Conservation (phyloP, 2,888 invertebrate genomes). For the Acanthoscelides obtectus region DNA sequence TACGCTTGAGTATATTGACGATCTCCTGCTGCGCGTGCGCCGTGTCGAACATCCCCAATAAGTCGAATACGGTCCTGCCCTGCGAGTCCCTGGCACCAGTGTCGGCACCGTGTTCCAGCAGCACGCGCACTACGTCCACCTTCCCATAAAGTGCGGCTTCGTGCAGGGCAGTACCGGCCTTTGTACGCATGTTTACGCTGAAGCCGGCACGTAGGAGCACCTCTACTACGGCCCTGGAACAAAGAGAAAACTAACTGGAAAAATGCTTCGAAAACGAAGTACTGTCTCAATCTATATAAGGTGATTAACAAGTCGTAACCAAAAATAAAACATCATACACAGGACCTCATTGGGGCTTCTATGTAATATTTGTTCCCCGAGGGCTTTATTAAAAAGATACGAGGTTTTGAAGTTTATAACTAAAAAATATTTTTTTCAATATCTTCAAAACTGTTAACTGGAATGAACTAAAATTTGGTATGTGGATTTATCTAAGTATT, state of each 20-base stretch:
- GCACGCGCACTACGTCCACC: constrained; percentile 76
- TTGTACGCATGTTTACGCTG: constrained; percentile 81
- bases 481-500: no score
- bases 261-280: no score
- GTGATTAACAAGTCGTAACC: no score
- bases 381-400: no score
- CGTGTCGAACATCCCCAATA: constrained; percentile 78
- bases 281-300: no score
- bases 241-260: constrained; percentile 7
- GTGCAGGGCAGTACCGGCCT: constrained; percentile 86
- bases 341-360: no score
- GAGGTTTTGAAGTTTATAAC: no score
- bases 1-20: constrained; percentile 78
- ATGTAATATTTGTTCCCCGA: no score
- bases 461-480: no score
- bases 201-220: constrained; percentile 79
- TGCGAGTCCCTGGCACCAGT: constrained; percentile 72
- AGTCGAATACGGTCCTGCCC: constrained; percentile 80
- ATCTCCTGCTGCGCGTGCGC: constrained; percentile 84
- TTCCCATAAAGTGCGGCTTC: constrained; percentile 92
- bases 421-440: no score
- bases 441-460: no score
- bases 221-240: constrained; percentile 70
- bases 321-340: no score
- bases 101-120: constrained; percentile 79